A percentile compares a stretch with the other conserved stretches of the same genome.
Conservation (phyloP, 1,140 invertebrate genomes). For the Liolophura sinensis region DNA sequence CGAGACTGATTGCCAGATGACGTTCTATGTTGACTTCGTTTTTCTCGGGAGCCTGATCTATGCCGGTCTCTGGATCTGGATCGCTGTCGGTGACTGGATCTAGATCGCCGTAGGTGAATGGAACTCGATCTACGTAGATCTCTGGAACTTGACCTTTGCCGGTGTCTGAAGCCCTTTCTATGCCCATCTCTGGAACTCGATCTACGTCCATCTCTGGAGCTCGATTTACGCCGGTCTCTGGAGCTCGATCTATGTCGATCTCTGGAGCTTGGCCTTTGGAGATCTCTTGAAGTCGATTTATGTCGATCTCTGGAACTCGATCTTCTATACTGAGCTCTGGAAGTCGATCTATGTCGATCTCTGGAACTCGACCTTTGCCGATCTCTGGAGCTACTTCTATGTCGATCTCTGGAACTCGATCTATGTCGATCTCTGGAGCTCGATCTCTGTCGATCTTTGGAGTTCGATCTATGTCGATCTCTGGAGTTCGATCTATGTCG, state of each 20-base stretch:
- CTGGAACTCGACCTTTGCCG: conserved; percentile 9
- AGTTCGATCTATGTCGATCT: conserved; percentile 1
- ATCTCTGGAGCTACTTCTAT: conserved; percentile 5
- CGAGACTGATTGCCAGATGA: background rate
- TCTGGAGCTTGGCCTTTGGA: background rate
- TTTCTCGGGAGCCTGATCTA: conserved; percentile 3
- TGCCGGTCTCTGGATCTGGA: background rate
- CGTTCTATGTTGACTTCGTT: background rate
- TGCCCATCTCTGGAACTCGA: conserved; percentile 2
- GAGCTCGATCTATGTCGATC: background rate
- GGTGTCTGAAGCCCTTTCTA: too few relatives aligned
- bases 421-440: conserved; percentile 4
- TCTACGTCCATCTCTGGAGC: background rate
- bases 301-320: conserved; percentile 12
- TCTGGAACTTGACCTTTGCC: too few relatives aligned
- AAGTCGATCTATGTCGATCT: conserved; percentile 1
- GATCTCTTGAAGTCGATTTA: conserved; percentile 8
- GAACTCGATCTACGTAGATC: too few relatives aligned
- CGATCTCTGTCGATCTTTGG: conserved; percentile 4
- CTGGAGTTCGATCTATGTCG: background rate
- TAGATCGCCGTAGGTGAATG: too few relatives aligned
- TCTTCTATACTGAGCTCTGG: conserved; percentile 11
- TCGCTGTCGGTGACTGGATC: conserved; percentile 8
- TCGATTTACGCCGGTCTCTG: too few relatives aligned
- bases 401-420: background rate